A percentile compares a stretch with the other conserved stretches of the same genome.
Evolutionary conservation across 2,113 vertebrate species (phyloP).

Genomic region (Varanus komodoensis): DNA sequence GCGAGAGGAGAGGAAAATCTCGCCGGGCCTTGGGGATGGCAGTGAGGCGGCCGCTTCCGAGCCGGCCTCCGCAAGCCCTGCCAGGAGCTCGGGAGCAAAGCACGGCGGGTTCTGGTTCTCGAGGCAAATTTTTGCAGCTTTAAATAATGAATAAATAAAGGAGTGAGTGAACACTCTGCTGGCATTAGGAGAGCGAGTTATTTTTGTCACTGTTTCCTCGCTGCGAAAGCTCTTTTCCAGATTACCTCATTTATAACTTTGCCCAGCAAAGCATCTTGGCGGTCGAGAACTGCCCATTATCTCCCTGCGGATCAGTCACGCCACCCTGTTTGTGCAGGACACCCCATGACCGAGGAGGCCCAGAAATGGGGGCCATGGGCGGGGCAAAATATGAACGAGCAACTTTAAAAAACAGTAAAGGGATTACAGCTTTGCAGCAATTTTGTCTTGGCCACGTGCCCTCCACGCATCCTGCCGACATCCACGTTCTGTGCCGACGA

Average conservation of each 20-base stretch:
- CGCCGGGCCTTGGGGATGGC: conserved; percentile 43
- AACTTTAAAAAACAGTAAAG: not conserved
- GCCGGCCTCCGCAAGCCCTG: conserved; percentile 10
- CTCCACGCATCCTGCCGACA: not conserved
- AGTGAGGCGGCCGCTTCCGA: conserved; percentile 30
- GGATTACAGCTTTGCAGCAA: not conserved
- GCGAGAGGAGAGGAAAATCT: conserved; percentile 62
- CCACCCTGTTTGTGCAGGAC: not conserved
- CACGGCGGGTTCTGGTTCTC: conserved; percentile 46
- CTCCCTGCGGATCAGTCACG: not conserved
- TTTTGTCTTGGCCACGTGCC: not conserved
- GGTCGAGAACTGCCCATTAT: conserved; percentile 26
- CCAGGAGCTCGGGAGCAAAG: conserved; percentile 56
- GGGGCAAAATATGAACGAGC: not conserved
- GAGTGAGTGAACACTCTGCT: conserved; percentile 25
- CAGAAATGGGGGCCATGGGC: not conserved
- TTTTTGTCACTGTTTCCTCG: conserved; percentile 36
- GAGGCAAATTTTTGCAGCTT: conserved; percentile 40
- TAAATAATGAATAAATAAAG: not conserved
- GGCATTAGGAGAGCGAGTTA: conserved; percentile 48
- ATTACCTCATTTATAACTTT: conserved; percentile 58
- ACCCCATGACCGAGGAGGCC: fast-evolving
- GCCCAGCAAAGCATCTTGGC: not conserved
- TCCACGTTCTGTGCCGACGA: not conserved
- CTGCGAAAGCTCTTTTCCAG: conserved; percentile 36